A percentile compares a stretch with the other conserved stretches of the same genome.
These are phyloP conservation scores for Drosophila orosa DNA, from an alignment of 1,140 invertebrate genomes.

Conservation along the genomic window DNA sequence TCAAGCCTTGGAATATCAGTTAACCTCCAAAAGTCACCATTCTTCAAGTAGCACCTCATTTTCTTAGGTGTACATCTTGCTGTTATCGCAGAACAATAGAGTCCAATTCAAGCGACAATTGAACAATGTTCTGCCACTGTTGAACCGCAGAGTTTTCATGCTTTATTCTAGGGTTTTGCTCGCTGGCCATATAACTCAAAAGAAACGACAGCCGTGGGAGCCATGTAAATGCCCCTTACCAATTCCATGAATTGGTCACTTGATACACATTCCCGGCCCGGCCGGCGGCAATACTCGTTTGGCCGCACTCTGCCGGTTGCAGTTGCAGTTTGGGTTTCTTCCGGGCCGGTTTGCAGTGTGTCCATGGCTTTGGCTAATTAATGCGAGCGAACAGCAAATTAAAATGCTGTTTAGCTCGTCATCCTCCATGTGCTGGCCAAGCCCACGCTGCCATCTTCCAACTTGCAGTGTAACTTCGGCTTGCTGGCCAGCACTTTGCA, in stretches of 20 bases:
- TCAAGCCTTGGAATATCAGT: neutral
- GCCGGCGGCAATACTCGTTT: conserved; percentile 16
- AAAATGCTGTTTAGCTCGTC: conserved; percentile 71
- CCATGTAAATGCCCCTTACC: conserved; percentile 66
- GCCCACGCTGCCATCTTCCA: conserved; percentile 47
- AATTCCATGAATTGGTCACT: conserved; percentile 70
- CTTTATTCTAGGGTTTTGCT: conserved; percentile 59
- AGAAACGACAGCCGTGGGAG: conserved; percentile 74
- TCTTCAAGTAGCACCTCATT: neutral
- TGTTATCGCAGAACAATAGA: conserved; percentile 6
- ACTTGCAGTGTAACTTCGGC: neutral
- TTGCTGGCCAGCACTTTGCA: conserved; percentile 50
- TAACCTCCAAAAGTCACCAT: neutral
- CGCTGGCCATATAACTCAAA: conserved; percentile 50
- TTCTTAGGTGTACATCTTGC: neutral
- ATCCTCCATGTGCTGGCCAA: conserved; percentile 30
- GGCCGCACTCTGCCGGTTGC: conserved; percentile 3
- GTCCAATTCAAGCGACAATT: conserved; percentile 7
- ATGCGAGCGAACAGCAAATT: conserved; percentile 69
- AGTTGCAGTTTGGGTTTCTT: conserved; percentile 20
- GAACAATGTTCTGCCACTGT: conserved; percentile 34
- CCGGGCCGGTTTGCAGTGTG: conserved; percentile 17
- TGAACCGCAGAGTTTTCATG: conserved; percentile 10
- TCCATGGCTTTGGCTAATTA: conserved; percentile 64
- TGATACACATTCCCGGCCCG: conserved; percentile 68